A percentile compares a stretch with the other conserved stretches of the same genome.
Evolutionary conservation across 2,113 vertebrate genomes (phyloP).

Genomic region (Sinocyclocheilus grahami): DNA sequence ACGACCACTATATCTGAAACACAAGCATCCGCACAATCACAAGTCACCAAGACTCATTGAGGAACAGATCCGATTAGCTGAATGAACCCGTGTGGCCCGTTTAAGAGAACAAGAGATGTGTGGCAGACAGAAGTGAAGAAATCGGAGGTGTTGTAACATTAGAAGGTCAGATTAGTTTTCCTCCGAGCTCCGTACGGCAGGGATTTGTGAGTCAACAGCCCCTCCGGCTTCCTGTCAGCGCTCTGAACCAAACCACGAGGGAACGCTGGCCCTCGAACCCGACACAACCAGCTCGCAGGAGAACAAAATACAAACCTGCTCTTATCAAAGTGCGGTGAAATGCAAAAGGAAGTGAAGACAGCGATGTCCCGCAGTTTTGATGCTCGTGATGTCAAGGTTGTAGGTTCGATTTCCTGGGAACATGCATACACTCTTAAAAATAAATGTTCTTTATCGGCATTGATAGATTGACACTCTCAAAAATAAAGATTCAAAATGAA

Average conservation of each 20-base stretch:
- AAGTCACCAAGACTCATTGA: background rate
- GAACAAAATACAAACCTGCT: background rate
- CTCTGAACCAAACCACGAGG: conserved; percentile 56
- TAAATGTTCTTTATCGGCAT: too few relatives aligned
- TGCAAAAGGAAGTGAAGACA: background rate
- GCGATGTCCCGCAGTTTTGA: background rate
- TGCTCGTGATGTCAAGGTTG: background rate
- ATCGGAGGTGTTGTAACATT: conserved; percentile 46
- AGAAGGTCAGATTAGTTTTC: conserved; percentile 59
- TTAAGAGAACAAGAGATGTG: conserved; percentile 2
- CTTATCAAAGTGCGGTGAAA: background rate
- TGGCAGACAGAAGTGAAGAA: conserved; percentile 29
- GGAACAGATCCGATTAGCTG: background rate
- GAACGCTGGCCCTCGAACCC: conserved; percentile 58
- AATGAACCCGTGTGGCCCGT: background rate
- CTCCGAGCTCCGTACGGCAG: conserved; percentile 39
- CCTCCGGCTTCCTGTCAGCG: conserved; percentile 50
- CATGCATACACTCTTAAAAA: background rate
- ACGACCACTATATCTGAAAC: background rate
- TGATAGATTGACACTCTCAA: too few relatives aligned
- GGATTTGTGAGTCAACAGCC: conserved; percentile 64
- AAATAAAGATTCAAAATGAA: background rate
- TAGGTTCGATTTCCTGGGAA: background rate
- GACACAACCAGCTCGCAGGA: conserved; percentile 67
- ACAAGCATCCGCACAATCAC: background rate